phyloP scores from a whole-genome alignment of 2,113 vertebrate genomes.

The Percopsis transmontana region DNA sequence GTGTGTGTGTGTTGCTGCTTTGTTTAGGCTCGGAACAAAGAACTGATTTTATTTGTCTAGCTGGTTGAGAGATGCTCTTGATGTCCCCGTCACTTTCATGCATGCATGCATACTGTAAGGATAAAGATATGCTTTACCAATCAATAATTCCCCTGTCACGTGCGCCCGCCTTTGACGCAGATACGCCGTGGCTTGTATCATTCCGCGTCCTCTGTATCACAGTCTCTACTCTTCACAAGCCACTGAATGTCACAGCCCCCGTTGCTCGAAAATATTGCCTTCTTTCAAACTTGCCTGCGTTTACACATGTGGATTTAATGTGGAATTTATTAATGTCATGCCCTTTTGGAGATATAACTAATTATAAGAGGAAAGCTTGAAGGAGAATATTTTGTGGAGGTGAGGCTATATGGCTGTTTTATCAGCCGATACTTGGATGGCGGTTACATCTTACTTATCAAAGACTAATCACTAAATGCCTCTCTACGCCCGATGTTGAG shows the following conservation, averaged over 20 bases:
- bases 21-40: conserved; percentile 66
- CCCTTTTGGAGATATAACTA: conserved; percentile 73
- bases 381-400: conserved; percentile 61
- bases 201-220: conserved; percentile 53
- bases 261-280: conserved; percentile 70
- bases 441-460: conserved; percentile 47
- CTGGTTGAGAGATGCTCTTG: conserved; percentile 63
- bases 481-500: conserved; percentile 47
- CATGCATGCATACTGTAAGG: conserved; percentile 63
- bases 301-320: conserved; percentile 74
- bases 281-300: conserved; percentile 64
- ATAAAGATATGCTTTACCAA: conserved; percentile 75
- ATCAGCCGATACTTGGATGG: conserved; percentile 68
- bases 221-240: conserved; percentile 52
- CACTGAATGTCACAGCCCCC: conserved; percentile 69
- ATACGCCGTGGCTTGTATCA: conserved; percentile 52
- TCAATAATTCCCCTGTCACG: conserved; percentile 69
- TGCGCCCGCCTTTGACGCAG: conserved; percentile 50
- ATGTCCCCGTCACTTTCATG: conserved; percentile 58
- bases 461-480: conserved; percentile 62
- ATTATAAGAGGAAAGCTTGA: conserved; percentile 71
- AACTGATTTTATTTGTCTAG: conserved; percentile 52
- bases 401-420: conserved; percentile 61
- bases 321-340: conserved; percentile 79
- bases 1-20: conserved; percentile 17